These are phyloP conservation scores for Drosophila equinoxialis DNA, from an alignment of 1,140 invertebrate species.

Conservation along the genomic window DNA sequence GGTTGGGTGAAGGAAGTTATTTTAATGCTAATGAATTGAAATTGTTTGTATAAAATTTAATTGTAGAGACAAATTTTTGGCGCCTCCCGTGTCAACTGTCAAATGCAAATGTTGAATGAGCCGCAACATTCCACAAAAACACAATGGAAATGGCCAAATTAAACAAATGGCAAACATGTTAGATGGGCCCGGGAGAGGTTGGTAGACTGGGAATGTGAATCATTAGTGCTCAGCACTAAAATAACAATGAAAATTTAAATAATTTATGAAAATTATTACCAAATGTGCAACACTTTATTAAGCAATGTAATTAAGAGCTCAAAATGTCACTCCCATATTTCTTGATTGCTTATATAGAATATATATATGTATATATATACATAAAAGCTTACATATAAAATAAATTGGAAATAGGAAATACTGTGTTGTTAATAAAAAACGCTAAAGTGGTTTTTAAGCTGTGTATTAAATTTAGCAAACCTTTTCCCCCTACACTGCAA, in stretches of 20 bases:
- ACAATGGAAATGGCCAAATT: slow-evolving; percentile 38
- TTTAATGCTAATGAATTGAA: slow-evolving; percentile 79
- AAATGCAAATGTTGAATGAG: slow-evolving; percentile 67
- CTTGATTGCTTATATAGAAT: neutral
- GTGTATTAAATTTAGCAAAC: slow-evolving; percentile 50
- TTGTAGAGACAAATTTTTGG: slow-evolving; percentile 55
- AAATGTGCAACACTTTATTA: neutral
- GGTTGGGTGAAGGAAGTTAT: slow-evolving; percentile 15
- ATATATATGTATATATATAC: no score
- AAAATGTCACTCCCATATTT: neutral
- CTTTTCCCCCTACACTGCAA: slow-evolving; percentile 52
- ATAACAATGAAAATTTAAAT: slow-evolving; percentile 7
- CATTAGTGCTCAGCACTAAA: neutral
- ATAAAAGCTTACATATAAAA: no score
- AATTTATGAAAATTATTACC: slow-evolving; percentile 1
- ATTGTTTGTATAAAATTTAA: slow-evolving; percentile 69
- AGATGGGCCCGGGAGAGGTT: neutral
- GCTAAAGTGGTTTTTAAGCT: neutral
- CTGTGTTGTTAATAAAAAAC: no score
- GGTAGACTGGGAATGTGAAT: slow-evolving; percentile 15
- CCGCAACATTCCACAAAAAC: slow-evolving; percentile 49
- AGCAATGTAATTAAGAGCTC: neutral
- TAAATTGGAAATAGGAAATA: no score
- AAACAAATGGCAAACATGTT: slow-evolving; percentile 46
- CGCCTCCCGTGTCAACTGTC: slow-evolving; percentile 58